Percentiles rank a stretch among this genome's conserved stretches.
Conservation (phyloP, 2,113 vertebrate genomes). For the Microcebus tavaratra region DNA sequence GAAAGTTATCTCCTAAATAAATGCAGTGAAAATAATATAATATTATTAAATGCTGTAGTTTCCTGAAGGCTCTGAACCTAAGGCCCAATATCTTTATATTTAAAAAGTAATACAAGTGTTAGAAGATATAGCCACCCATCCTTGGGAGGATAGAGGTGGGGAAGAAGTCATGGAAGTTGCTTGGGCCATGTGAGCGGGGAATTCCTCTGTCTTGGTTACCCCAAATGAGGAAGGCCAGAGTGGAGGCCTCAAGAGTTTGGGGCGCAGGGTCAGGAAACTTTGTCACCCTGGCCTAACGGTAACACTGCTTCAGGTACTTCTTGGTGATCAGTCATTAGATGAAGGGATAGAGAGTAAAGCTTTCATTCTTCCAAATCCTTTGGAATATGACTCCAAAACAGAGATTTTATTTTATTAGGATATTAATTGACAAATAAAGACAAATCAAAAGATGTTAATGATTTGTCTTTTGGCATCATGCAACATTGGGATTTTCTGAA, state of each 20-base stretch:
- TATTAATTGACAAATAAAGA: neutral
- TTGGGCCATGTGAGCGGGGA: neutral
- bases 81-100: neutral
- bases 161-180: neutral
- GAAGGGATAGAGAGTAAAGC: neutral
- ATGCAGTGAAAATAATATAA: neutral
- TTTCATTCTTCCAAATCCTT: neutral
- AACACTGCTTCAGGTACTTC: neutral
- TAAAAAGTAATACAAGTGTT: neutral
- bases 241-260: neutral
- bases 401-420: neutral
- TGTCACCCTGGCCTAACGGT: neutral
- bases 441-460: conserved; percentile 1
- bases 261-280: neutral
- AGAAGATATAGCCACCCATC: neutral
- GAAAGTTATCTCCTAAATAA: neutral
- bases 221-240: neutral
- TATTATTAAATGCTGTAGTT: neutral
- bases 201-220: neutral
- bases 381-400: neutral
- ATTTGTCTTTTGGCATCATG: neutral
- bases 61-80: neutral
- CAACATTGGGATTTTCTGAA: neutral
- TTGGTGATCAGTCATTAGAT: neutral
- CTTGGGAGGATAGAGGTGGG: neutral